Percentiles rank a stretch among this genome's conserved stretches.
Conservation (phyloP, 2,888 invertebrate genomes). For the Drosophila peninsularis region DNA sequence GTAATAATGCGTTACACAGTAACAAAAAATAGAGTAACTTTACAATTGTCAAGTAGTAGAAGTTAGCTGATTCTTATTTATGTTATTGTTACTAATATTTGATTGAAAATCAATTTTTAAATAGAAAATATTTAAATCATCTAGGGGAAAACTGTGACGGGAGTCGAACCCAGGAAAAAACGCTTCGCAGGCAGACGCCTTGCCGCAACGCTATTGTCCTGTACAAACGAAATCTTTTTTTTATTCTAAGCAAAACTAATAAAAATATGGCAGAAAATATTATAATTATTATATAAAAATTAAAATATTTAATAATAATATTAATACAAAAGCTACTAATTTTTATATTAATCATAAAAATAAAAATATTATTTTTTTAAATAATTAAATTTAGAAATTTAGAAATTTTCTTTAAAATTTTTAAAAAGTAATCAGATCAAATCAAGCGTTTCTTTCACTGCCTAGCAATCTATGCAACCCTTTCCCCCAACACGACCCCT, state of each 20-base stretch:
- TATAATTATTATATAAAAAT: not conserved
- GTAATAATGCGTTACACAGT: conserved; percentile 69
- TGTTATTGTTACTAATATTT: not conserved
- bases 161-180: not conserved
- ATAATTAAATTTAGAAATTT: not conserved
- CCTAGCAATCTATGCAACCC: not conserved
- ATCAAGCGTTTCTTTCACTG: conserved; percentile 2
- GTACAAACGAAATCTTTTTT: not conserved
- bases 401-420: not conserved
- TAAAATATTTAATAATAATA: not conserved
- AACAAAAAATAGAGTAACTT: not conserved
- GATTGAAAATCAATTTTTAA: not conserved
- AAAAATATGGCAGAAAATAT: not conserved
- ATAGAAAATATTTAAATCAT: not conserved
- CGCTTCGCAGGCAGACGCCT: not conserved
- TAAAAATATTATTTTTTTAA: not conserved
- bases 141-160: not conserved
- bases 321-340: not conserved
- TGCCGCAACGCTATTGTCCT: not conserved
- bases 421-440: not conserved
- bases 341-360: not conserved
- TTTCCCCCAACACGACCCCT: not conserved
- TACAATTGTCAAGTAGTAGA: too few relatives aligned
- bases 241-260: not conserved
- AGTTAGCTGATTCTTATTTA: not conserved